A percentile compares a stretch with the other conserved stretches of the same genome.
Evolutionary conservation across 2,797 vertebrate species (phyloP).

Genomic region (Poecilia wingei): DNA sequence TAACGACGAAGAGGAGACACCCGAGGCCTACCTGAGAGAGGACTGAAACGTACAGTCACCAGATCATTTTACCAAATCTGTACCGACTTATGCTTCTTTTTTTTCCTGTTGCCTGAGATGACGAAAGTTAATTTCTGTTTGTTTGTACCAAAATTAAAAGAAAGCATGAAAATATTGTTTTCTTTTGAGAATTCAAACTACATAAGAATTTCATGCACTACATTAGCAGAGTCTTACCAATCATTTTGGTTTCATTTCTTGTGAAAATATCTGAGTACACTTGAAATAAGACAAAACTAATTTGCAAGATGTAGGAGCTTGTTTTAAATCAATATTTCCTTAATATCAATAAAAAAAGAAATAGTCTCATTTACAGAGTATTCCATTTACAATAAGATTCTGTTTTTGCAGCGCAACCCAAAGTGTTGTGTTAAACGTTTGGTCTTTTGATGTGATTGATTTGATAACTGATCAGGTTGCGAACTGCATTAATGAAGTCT

Average conservation of each 20-base stretch:
- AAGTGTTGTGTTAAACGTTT: neutral
- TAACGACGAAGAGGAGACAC: slow-evolving; percentile 78
- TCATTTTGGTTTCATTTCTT: too few relatives aligned
- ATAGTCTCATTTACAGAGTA: too few relatives aligned
- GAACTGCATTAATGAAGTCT: neutral
- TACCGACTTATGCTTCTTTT: neutral
- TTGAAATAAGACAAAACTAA: too few relatives aligned
- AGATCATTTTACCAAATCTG: neutral
- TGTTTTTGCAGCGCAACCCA: neutral
- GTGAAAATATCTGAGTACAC: too few relatives aligned
- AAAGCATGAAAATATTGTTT: neutral
- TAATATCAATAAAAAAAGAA: too few relatives aligned
- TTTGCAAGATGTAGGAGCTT: too few relatives aligned
- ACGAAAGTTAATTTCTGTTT: neutral
- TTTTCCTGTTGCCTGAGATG: neutral
- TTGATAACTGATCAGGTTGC: neutral
- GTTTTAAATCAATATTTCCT: too few relatives aligned
- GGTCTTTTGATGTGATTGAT: slow-evolving; percentile 6
- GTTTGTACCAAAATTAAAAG: neutral
- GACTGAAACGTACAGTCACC: slow-evolving; percentile 78
- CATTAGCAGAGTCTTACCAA: too few relatives aligned
- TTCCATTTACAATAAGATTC: too few relatives aligned
- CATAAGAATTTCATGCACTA: neutral
- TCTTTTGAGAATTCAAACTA: neutral
- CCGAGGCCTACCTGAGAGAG: slow-evolving; percentile 90